Conservation (phyloP, 2,888 invertebrate species). For the Eledone cirrhosa region DNA sequence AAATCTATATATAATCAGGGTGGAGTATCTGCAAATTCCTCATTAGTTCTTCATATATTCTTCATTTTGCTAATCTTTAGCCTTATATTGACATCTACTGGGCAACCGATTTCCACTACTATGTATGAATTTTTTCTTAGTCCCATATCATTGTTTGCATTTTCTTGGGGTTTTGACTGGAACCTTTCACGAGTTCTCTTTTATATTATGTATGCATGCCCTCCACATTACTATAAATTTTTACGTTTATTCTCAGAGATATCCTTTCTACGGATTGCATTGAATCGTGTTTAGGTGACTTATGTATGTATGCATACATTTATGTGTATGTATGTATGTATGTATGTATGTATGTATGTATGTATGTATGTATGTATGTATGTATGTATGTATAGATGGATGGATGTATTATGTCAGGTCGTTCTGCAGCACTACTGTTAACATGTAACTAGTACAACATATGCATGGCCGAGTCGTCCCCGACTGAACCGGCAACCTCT, state of each 20-base stretch:
- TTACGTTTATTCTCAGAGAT: neutral
- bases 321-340: conserved; percentile 5
- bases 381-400: neutral
- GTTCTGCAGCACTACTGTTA: no score
- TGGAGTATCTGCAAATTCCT: no score
- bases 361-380: neutral
- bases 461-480: no score
- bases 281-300: neutral
- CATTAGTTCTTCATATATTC: no score
- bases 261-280: neutral
- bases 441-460: no score
- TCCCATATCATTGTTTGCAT: neutral
- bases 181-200: neutral
- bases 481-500: no score
- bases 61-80: no score
- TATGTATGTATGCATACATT: neutral
- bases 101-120: no score
- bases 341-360: neutral
- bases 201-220: neutral
- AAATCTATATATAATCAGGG: no score
- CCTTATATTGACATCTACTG: no score
- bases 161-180: neutral
- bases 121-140: no score
- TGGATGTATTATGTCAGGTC: no score
- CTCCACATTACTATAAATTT: neutral